Evolutionary conservation across 2,113 vertebrate genomes (phyloP).

Genomic region (Pterocles orientalis): DNA sequence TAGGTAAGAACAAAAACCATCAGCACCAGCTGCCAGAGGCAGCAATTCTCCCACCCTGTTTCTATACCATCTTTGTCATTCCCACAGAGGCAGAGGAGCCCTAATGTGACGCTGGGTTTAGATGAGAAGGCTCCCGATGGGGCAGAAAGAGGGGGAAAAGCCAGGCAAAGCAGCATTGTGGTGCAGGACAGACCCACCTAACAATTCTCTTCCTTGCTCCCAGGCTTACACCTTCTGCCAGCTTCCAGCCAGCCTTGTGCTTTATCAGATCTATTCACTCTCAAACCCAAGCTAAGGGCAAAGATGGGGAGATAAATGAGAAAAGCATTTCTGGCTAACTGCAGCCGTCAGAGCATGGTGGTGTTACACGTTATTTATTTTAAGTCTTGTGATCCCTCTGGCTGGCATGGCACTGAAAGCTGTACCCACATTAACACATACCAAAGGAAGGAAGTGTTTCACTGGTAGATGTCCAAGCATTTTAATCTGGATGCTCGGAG

Average conservation of each 20-base stretch:
- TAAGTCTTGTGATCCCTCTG: slow-evolving; percentile 40
- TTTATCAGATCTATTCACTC: not conserved
- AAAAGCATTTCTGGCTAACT: not conserved
- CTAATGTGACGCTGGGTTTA: not conserved
- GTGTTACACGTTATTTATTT: not conserved
- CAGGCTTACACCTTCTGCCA: not conserved
- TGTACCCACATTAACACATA: slow-evolving; percentile 36
- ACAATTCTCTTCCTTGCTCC: fast-evolving
- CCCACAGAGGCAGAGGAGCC: not conserved
- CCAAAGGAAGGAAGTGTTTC: slow-evolving; percentile 54
- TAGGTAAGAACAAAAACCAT: not conserved
- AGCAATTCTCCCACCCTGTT: not conserved
- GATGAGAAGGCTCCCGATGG: not conserved
- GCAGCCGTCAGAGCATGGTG: not conserved
- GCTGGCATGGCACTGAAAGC: slow-evolving; percentile 5
- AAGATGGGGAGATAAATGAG: not conserved
- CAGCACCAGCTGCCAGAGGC: not conserved
- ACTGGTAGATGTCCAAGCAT: slow-evolving; percentile 50
- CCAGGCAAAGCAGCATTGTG: fast-evolving
- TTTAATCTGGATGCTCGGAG: slow-evolving; percentile 10
- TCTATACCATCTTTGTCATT: not conserved
- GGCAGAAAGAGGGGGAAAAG: not conserved
- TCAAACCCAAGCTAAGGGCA: not conserved
- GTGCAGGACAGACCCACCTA: not conserved
- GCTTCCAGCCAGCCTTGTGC: not conserved